phyloP scores from a whole-genome alignment of 2,113 vertebrate species.

The Rhineura floridana region DNA sequence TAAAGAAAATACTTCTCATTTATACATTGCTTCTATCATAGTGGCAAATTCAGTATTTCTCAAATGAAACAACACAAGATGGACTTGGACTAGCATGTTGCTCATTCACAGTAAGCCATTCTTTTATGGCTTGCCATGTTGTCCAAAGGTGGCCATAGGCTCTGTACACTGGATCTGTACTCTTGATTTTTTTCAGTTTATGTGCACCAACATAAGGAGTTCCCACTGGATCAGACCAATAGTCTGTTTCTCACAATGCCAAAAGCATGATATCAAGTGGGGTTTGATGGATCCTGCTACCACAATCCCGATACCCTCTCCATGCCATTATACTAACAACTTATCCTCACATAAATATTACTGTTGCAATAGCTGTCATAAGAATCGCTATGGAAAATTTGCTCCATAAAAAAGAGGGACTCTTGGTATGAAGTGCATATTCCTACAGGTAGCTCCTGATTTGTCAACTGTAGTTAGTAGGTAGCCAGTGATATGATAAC shows the following conservation, averaged over 20 bases:
- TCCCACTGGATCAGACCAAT: not conserved
- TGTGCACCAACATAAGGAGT: not conserved
- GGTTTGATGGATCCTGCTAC: not conserved
- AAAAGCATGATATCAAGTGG: not conserved
- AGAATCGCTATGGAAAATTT: not conserved
- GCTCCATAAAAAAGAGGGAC: not conserved
- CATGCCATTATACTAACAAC: no score
- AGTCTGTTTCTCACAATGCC: not conserved
- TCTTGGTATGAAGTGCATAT: not conserved
- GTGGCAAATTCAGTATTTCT: not conserved
- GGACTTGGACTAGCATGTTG: not conserved
- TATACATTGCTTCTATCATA: not conserved
- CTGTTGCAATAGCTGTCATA: not conserved
- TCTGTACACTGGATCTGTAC: no score
- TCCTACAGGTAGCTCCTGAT: slow-evolving; percentile 7
- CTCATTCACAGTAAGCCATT: not conserved
- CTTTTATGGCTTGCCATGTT: not conserved
- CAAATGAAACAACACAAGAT: not conserved
- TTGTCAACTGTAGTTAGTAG: not conserved
- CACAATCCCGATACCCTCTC: not conserved
- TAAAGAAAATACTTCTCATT: not conserved
- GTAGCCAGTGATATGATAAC: not conserved
- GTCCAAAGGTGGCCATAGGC: no score
- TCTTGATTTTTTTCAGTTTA: no score
- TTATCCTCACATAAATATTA: not conserved